A percentile compares a stretch with the other conserved stretches of the same genome.
phyloP scores from a whole-genome alignment of 2,888 invertebrate genomes.

The Auanema freiburgensis region DNA sequence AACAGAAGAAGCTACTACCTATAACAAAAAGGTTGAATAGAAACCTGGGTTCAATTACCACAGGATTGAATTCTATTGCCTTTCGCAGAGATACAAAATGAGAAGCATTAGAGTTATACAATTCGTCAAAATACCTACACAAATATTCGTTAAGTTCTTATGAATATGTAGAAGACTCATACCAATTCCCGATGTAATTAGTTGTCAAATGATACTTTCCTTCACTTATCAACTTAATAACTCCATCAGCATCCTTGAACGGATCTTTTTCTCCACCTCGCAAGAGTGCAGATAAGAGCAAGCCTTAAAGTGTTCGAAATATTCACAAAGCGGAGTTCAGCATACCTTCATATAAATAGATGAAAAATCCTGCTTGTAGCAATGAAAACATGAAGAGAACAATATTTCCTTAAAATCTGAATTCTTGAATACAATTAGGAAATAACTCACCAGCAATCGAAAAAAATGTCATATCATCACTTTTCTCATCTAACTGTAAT shows the following conservation, averaged over 20 bases:
- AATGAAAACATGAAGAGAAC: slow-evolving; percentile 38
- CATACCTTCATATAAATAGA: slow-evolving; percentile 34
- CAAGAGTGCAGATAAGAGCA: slow-evolving; percentile 38
- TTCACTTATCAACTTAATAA: slow-evolving; percentile 35
- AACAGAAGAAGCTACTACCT: slow-evolving; percentile 38
- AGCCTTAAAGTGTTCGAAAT: slow-evolving; percentile 15
- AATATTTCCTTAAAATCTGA: slow-evolving; percentile 32
- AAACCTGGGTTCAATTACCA: slow-evolving; percentile 20
- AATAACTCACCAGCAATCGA: slow-evolving; percentile 22
- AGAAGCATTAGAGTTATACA: slow-evolving; percentile 29
- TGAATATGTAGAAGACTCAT: not conserved
- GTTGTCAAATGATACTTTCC: slow-evolving; percentile 43
- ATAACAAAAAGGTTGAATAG: not conserved
- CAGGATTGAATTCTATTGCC: slow-evolving; percentile 40
- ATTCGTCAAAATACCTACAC: slow-evolving; percentile 37
- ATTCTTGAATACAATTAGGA: too few species aligned
- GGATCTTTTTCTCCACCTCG: slow-evolving; percentile 34
- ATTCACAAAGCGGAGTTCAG: too few species aligned
- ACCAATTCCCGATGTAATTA: slow-evolving; percentile 44
- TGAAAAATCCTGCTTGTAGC: slow-evolving; percentile 39
- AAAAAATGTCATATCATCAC: slow-evolving; percentile 36
- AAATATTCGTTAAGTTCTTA: too few species aligned
- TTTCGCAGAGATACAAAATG: slow-evolving; percentile 39
- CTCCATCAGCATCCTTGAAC: slow-evolving; percentile 36
- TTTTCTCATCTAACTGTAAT: slow-evolving; percentile 51